phyloP scores from a whole-genome alignment of 2,113 vertebrate genomes.

The Vulpes vulpes region DNA sequence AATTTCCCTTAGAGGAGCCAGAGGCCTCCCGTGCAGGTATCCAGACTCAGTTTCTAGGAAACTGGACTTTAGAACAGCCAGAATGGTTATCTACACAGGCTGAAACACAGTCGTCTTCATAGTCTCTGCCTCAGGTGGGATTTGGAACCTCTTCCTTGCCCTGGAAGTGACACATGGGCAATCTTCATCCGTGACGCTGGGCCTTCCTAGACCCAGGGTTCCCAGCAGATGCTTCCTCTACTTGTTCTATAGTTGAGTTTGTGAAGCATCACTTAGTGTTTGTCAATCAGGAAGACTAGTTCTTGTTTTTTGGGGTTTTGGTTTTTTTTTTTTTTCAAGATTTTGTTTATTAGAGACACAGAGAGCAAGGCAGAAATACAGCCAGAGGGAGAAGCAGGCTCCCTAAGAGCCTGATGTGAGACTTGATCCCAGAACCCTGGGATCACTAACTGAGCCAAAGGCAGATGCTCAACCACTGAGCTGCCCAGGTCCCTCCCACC shows the following conservation, averaged over 20 bases:
- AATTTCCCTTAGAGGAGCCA: not conserved
- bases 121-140: not conserved
- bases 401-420: too few relatives aligned
- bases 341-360: too few relatives aligned
- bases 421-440: too few relatives aligned
- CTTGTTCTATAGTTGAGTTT: not conserved
- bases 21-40: not conserved
- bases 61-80: not conserved
- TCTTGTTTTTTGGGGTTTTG: too few relatives aligned
- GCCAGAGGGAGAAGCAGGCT: too few relatives aligned
- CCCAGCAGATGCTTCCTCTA: not conserved
- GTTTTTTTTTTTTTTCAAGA: too few relatives aligned
- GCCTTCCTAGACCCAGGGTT: not conserved
- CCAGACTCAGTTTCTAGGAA: not conserved
- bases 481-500: too few relatives aligned
- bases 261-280: not conserved
- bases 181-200: not conserved
- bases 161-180: not conserved
- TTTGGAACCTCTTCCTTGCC: slow-evolving; percentile 13
- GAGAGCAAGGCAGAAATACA: too few relatives aligned
- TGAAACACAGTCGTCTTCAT: not conserved
- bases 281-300: not conserved
- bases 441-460: too few relatives aligned
- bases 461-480: too few relatives aligned
- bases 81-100: not conserved